Evolutionary conservation across 1,140 invertebrate genomes (phyloP).

Genomic region (Himalopsyche phryganea): DNA sequence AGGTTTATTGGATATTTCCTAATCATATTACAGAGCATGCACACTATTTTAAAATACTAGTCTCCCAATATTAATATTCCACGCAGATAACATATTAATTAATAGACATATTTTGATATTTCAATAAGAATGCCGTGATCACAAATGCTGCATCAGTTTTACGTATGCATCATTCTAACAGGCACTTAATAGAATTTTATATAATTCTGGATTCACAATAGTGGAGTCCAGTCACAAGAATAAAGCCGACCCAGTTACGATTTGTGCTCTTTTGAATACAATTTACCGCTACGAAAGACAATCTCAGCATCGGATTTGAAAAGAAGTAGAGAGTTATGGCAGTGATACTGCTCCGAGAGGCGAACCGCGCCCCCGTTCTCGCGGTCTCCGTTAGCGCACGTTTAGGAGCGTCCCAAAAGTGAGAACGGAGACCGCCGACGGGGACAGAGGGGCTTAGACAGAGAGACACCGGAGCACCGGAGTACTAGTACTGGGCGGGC

Average conservation of each 20-base stretch:
- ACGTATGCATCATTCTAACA: conserved; percentile 21
- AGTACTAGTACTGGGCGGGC: conserved; percentile 10
- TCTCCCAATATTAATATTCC: conserved; percentile 25
- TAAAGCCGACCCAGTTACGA: conserved; percentile 21
- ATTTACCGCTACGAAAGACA: conserved; percentile 4
- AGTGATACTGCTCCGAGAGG: not conserved
- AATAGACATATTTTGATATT: conserved; percentile 26
- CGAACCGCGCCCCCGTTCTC: not conserved
- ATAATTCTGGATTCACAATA: conserved; percentile 25
- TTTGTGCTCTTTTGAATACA: conserved; percentile 19
- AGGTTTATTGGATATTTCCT: conserved; percentile 25
- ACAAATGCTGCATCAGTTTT: conserved; percentile 18
- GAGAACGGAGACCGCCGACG: not conserved
- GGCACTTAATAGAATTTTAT: conserved; percentile 26
- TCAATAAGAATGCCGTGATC: conserved; percentile 23
- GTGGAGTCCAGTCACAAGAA: conserved; percentile 14
- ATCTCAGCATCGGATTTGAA: not conserved
- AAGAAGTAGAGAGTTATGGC: conserved; percentile 9
- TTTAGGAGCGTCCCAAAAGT: not conserved
- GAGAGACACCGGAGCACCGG: not conserved
- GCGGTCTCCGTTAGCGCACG: not conserved
- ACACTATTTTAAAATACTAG: conserved; percentile 28
- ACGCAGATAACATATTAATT: conserved; percentile 26
- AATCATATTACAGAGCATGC: conserved; percentile 25
- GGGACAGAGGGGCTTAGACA: conserved; percentile 4